Evolutionary conservation across 2,113 vertebrate species (phyloP).

Genomic region (Hirundichthys speculiger): DNA sequence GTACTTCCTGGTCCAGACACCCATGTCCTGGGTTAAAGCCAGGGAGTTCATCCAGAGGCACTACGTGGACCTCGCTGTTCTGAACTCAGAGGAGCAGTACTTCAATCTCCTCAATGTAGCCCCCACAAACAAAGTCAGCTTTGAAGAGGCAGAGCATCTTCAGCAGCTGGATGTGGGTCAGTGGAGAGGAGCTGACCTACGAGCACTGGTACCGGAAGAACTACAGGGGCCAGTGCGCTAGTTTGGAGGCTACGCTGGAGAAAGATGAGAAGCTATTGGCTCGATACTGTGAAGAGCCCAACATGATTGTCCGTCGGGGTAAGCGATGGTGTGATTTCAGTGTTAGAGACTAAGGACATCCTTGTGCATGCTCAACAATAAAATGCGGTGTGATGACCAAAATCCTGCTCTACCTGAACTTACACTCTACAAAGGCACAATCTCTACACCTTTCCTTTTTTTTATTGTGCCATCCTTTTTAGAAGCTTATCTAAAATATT

Average conservation of each 20-base stretch:
- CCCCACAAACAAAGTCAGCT: conserved; percentile 9
- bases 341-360: background rate
- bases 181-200: conserved; percentile 30
- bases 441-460: too few species aligned
- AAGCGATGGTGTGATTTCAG: background rate
- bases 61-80: conserved; percentile 49
- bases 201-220: conserved; percentile 35
- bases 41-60: conserved; percentile 46
- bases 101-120: conserved; percentile 21
- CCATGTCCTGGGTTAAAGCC: conserved; percentile 36
- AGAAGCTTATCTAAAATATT: background rate
- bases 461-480: too few species aligned
- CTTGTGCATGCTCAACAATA: background rate
- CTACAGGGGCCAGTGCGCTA: conserved; percentile 30
- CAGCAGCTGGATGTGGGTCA: conserved; percentile 40
- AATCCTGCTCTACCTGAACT: background rate
- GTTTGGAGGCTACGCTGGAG: conserved; percentile 39
- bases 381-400: background rate
- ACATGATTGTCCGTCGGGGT: conserved; percentile 50
- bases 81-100: conserved; percentile 43
- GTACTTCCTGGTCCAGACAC: conserved; percentile 13
- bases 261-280: conserved; percentile 39
- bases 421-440: background rate
- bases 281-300: conserved; percentile 31
- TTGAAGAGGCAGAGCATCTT: conserved; percentile 5